Evolutionary conservation across 2,113 vertebrate genomes (phyloP).

Genomic region (Chlorodrepanis virens): DNA sequence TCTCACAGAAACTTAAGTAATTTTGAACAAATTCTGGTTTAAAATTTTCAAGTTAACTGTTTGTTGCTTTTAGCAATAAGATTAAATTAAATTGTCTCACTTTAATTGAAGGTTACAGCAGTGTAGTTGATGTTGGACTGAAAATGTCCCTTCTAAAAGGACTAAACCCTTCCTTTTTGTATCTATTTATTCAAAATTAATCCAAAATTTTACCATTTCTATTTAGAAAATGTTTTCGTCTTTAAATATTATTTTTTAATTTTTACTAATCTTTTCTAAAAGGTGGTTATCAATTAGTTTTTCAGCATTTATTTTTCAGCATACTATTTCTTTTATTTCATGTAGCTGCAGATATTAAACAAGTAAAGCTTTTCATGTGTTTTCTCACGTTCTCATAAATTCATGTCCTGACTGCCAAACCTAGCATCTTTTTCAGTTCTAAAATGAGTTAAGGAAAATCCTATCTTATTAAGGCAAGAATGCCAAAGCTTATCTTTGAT

Average conservation of each 20-base stretch:
- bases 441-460: not conserved
- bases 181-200: not conserved
- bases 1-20: not conserved
- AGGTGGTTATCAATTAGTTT: not conserved
- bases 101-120: not conserved
- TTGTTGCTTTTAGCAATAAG: not conserved
- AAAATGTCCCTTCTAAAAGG: not conserved
- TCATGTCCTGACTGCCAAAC: not conserved
- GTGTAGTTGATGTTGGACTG: not conserved
- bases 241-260: not conserved
- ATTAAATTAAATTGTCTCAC: not conserved
- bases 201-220: not conserved
- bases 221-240: not conserved
- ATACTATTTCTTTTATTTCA: not conserved
- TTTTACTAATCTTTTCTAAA: not conserved
- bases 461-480: not conserved
- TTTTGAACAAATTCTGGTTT: not conserved
- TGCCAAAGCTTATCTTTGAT: not conserved
- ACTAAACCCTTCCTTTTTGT: not conserved
- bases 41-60: not conserved
- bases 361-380: not conserved
- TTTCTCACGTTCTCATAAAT: not conserved
- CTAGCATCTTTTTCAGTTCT: not conserved
- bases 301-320: not conserved
- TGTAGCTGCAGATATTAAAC: not conserved